Conservation (phyloP, 2,888 invertebrate species). For the Dicyrtoma fusca region DNA sequence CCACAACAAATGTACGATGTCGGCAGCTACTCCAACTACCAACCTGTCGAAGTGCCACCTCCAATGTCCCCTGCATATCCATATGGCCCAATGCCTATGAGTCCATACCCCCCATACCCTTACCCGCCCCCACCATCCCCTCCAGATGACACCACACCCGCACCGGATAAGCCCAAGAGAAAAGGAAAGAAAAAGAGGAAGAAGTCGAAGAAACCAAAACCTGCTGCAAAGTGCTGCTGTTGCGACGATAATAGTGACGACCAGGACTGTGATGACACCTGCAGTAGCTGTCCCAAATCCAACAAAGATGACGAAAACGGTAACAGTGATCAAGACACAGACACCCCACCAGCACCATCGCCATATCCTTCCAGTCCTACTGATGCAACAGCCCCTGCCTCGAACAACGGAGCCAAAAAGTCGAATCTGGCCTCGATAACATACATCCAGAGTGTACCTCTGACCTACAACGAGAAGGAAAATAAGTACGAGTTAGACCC, state of each 20-base stretch:
- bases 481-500: no score
- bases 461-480: no score
- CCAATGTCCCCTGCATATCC: neutral
- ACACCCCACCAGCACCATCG: conserved; percentile 15
- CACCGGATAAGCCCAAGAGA: neutral
- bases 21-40: no score
- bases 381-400: neutral
- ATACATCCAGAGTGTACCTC: no score
- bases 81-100: neutral
- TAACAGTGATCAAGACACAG: neutral
- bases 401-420: no score
- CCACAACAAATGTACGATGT: neutral
- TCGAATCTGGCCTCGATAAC: neutral
- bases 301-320: neutral
- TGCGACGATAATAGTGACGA: neutral
- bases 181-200: conserved; percentile 22
- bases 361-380: no score
- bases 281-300: neutral
- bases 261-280: conserved; percentile 12
- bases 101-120: neutral
- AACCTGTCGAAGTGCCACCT: no score
- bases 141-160: neutral
- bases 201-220: conserved; percentile 14
- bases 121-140: neutral
- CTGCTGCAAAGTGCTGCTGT: neutral